Base-by-base conservation (phyloP, 2,113 vertebrate genomes). In the Sardina pilchardus region DNA sequence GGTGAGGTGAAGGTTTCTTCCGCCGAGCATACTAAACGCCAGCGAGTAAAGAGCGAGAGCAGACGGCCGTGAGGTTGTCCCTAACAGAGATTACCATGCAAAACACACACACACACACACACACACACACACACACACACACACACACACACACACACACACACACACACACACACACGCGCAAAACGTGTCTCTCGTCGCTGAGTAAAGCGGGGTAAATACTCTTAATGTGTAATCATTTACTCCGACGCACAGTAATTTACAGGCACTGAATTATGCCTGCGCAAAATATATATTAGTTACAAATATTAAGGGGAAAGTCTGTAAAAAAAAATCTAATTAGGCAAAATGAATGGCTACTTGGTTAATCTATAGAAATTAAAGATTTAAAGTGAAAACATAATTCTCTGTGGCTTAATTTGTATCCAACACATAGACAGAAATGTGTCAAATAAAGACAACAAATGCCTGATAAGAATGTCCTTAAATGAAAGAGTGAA, bases 1-100 rank as follows among this genome's bases (percentile, higher is more conserved):
- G 92, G 93, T 93, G 95, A 94, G 94, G 93, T 93, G 94, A 94
- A 94, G 90, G 92, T 93, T 92, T 92, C 93, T 92, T 92, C 93
- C 93, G 90, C 89, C 90, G 91, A 91, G 93, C 93, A 93, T 94
- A 93, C 88, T 84, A 93, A 94, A 94, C 82, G 89, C 90, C 71
- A 43, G 56, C 78, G 88, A 84, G 71, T 36, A 16, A 16, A 34
- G 34, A 78, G 6, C 82, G 48, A 78, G 10, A 83, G 63, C 26
- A 48, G 84, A 84, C 83, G 81, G 39, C 42, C 36, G 42, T 80
- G 59, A 85, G 83, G 59, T 59, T 80, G 81, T 43, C 47, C 84
- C 87, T 89, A 87, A 92, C 90, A 92, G 87, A 90, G 85, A 92
- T 91, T 92, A 91, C 88, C 91, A 92, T 89, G 90, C 89, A 91